Base-by-base conservation (phyloP, 37 sponge, comb jelly and placozoan genomes). In the Halisarca cf. caerulea region DNA sequence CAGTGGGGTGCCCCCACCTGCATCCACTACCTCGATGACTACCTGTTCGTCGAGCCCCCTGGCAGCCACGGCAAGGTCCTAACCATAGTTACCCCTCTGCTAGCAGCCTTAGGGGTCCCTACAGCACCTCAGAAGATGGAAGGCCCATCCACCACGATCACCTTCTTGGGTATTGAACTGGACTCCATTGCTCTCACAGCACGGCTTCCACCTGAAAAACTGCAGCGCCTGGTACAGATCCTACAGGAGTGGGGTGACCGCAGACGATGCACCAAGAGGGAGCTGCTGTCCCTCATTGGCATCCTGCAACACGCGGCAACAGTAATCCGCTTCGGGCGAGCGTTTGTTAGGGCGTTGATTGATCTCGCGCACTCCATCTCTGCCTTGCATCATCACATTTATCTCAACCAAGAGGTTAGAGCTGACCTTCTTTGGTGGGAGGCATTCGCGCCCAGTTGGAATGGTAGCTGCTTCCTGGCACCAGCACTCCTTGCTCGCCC, bases 21-120 rank as follows among this genome's bases (percentile, higher is more conserved):
- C 4, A 68, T 85, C 64, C 85, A 85, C 58, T 85, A 85, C 64
- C 64, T 85, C 25, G 80, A 78, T 54, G 80, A 86, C 39, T 86
- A 33, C 70, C 39, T 86, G 0, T 32, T 57, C 9, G 44, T 86
- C 6, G 80, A 77, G 15, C 69, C 68, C 0, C 80, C 86, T 3
- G 18, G 0, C 0, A 42, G 0, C 7, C 80, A 79, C 17, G 57
- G 23, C 54, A 24, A 2, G n/a, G 23, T 35, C 38, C 15, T 32
- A 4, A 30, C 42, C 21, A 41, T 79, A 24, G n/a, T n/a, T n/a
- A n/a, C n/a, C n/a, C n/a, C n/a, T n/a, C n/a, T n/a, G n/a, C n/a
- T n/a, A n/a, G n/a, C n/a, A n/a, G n/a, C n/a, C n/a, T 39, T 86
- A 64, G 86, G 86, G 0, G 55, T 86, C 6, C 86, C 86, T 3